These are phyloP conservation scores for Osmerus mordax DNA, from an alignment of 2,113 vertebrate genomes.

Conservation along the genomic window DNA sequence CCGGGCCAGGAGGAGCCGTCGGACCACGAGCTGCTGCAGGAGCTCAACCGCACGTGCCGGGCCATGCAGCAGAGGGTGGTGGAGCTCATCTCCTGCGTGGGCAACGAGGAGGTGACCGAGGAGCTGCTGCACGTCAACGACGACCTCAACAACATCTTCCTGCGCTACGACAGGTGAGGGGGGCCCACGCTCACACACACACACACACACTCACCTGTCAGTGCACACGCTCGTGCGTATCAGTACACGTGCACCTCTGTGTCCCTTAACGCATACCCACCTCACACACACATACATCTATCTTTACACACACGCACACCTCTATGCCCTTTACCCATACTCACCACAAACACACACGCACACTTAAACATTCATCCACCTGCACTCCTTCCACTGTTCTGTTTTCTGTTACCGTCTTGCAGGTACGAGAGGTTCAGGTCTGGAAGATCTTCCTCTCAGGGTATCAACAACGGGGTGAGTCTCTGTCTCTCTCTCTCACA, in stretches of 20 bases:
- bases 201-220: neutral
- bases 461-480: constrained; percentile 90
- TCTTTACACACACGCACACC: neutral
- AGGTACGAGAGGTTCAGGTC: constrained; percentile 93
- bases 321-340: neutral
- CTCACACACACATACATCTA: neutral
- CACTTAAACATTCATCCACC: neutral
- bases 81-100: constrained; percentile 93
- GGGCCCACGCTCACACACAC: neutral
- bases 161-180: constrained; percentile 87
- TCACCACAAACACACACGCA: neutral
- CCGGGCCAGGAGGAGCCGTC: constrained; percentile 95
- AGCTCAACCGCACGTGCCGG: constrained; percentile 93
- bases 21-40: constrained; percentile 94
- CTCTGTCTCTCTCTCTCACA: neutral
- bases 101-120: constrained; percentile 93
- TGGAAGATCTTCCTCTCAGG: constrained; percentile 80
- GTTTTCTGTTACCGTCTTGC: neutral
- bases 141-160: constrained; percentile 96
- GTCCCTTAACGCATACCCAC: neutral
- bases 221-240: neutral
- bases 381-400: neutral
- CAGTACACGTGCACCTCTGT: neutral
- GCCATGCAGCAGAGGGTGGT: constrained; percentile 95
- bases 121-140: constrained; percentile 95